Evolutionary conservation across 2,113 vertebrate genomes (phyloP).

Genomic region (Globicephala melas): DNA sequence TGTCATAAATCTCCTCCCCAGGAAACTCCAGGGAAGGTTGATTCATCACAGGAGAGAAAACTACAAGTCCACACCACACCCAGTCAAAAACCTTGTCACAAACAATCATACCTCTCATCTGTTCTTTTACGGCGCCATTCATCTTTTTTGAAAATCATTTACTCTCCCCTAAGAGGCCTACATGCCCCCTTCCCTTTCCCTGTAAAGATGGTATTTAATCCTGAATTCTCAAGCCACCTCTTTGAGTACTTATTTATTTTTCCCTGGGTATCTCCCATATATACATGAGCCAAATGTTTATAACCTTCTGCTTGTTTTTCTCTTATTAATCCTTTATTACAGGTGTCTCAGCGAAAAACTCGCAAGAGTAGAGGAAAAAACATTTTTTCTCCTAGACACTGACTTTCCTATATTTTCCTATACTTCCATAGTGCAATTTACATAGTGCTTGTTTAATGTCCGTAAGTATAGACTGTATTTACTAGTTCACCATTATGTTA

Average conservation of each 20-base stretch:
- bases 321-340: background rate
- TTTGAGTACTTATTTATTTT: background rate
- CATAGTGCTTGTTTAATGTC: background rate
- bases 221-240: background rate
- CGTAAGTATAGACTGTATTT: background rate
- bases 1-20: background rate
- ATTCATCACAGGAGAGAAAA: background rate
- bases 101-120: background rate
- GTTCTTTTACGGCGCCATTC: background rate
- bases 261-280: background rate
- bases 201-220: background rate
- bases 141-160: background rate
- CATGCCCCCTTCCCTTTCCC: background rate
- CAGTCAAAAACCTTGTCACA: background rate
- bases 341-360: background rate
- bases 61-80: background rate
- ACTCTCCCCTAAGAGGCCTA: background rate
- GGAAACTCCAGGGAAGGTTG: background rate
- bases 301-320: background rate
- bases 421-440: background rate
- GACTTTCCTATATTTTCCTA: background rate
- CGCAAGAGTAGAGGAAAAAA: background rate
- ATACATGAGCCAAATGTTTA: background rate
- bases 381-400: background rate
- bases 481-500: background rate